Evolutionary conservation across 2,113 vertebrate genomes (phyloP), one percentile per base, ranked within the genome.

Genomic region (Spea bombifrons): DNA sequence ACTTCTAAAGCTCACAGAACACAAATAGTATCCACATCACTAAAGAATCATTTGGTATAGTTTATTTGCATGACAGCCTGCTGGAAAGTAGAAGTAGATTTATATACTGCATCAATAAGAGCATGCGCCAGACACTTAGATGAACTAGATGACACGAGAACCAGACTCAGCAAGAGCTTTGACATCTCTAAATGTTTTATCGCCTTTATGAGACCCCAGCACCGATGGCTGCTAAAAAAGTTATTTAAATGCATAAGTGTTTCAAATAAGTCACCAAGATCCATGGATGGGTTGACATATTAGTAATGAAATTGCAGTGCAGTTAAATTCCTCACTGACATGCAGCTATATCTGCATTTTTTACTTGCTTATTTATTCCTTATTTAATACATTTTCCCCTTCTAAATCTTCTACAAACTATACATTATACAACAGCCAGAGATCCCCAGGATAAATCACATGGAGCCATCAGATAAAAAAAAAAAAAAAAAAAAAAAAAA

Each of bases 211-310:
- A 10, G 57, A 43, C 44, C 73, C 45, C 59, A 4, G 47, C 46
- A 64, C 16, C 57, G 65, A 75, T 43, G 64, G 81, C 83, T 80
- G 75, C 83, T 89, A 92, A 89, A 47, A 82, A 89, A 88, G 85
- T 88, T 87, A 91, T 88, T 88, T 90, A 89, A 91, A 91, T 88
- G 86, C 82, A 76, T 84, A 90, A 89, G 77, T 84, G 66, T 88
- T 90, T 86, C 84, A 86, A 87, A 80, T 86, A 89, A 88, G 69
- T 90, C 85, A 84, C 68, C 67, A 67, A 74, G 67, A 73, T 84
- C 81, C 72, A 82, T 81, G 80, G 86, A 78, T 83, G 55, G 78
- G 84, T 10, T 87, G 87, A 88, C 88, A 91, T 72, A 71, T 83
- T 85, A 79, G 80, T 84, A 90, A 89, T 86, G 85, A 86, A 88